A percentile compares a stretch with the other conserved stretches of the same genome.
Conservation (phyloP, 2,888 invertebrate species). For the Gryllus longicercus region DNA sequence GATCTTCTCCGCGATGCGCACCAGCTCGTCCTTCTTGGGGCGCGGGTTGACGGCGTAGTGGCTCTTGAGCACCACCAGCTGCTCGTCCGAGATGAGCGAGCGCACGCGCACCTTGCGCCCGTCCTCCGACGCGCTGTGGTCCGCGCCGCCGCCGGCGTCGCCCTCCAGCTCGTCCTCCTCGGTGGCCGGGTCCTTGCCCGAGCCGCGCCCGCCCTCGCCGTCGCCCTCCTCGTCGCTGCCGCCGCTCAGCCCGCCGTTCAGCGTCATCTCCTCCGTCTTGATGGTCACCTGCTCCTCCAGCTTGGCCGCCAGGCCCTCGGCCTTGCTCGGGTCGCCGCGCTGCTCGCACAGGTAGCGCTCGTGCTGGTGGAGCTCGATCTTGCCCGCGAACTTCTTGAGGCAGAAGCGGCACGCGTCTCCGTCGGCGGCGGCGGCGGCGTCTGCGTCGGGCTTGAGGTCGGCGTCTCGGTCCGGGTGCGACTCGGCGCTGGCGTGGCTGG, state of each 20-base stretch:
- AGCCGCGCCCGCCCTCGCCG: slow-evolving; percentile 48
- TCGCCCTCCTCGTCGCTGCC: slow-evolving; percentile 61
- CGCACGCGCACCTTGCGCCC: slow-evolving; percentile 85
- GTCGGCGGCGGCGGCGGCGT: not conserved
- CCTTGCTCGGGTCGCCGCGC: slow-evolving; percentile 44
- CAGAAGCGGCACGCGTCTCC: slow-evolving; percentile 58
- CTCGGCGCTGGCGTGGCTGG: slow-evolving; percentile 17
- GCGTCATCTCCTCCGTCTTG: slow-evolving; percentile 48
- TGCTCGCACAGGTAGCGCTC: slow-evolving; percentile 53
- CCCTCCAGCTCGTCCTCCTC: slow-evolving; percentile 43
- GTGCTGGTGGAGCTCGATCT: slow-evolving; percentile 64
- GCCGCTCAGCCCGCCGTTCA: slow-evolving; percentile 52
- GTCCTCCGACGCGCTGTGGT: slow-evolving; percentile 46
- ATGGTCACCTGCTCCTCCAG: slow-evolving; percentile 63
- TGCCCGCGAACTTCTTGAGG: slow-evolving; percentile 56
- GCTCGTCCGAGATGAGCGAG: slow-evolving; percentile 91
- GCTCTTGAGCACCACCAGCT: slow-evolving; percentile 81
- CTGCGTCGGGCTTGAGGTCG: not conserved
- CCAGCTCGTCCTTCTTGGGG: slow-evolving; percentile 91
- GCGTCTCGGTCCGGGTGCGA: not conserved
- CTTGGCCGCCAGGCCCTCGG: slow-evolving; percentile 75
- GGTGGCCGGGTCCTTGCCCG: slow-evolving; percentile 38
- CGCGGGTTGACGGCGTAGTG: slow-evolving; percentile 88
- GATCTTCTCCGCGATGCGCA: slow-evolving; percentile 75
- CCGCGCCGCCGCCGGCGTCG: slow-evolving; percentile 38